Evolutionary conservation across 2,888 invertebrate genomes (phyloP), one percentile per base, ranked within the genome.

Genomic region (Plagodis dolabraria): DNA sequence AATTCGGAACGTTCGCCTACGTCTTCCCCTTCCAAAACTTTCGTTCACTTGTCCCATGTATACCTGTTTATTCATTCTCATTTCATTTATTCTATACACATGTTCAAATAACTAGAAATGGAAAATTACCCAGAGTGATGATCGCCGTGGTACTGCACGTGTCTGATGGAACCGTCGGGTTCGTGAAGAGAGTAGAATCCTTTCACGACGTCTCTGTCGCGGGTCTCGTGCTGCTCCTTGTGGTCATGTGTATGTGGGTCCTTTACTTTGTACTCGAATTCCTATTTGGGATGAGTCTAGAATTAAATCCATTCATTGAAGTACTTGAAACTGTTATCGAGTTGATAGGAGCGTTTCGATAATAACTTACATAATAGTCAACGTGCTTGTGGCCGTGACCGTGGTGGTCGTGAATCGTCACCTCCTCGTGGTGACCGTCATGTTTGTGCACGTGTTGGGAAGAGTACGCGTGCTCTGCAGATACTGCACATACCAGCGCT

Each of bases 211-310:
- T 91, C 89, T 47, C 90, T 90, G 59, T 82, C 80, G 55, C 91
- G 84, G 40, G 75, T 68, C 77, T 92, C 92, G 34, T 83, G 82
- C 70, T 90, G 90, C 69, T 76, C 83, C 72, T 92, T 91, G 67
- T 86, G 84, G 74, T 92, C 92, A 42, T 86, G 86, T 10, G 92
- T 92, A 70, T 90, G 88, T 8, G 80, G 80, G 68, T 92, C 92
- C 35, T 83, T 78, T 48, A 92, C 91, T 35, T 86, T 85, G 72
- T 92, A 91, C 68, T 87, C 83, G 74, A 88, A 91, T 71, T 86
- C 83, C 75, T 93, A 91, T 75, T 87, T 87, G 10, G 91, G 88
- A 65, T 85, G 83, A 35, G 86, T 65, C 77, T 77, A 61, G 0
- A 64, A 54, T 5, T 22, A 22, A n/a, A n/a, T n/a, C n/a, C n/a